Evolutionary conservation across 2,797 vertebrate species (phyloP).

Genomic region (Neostethus bicornis): DNA sequence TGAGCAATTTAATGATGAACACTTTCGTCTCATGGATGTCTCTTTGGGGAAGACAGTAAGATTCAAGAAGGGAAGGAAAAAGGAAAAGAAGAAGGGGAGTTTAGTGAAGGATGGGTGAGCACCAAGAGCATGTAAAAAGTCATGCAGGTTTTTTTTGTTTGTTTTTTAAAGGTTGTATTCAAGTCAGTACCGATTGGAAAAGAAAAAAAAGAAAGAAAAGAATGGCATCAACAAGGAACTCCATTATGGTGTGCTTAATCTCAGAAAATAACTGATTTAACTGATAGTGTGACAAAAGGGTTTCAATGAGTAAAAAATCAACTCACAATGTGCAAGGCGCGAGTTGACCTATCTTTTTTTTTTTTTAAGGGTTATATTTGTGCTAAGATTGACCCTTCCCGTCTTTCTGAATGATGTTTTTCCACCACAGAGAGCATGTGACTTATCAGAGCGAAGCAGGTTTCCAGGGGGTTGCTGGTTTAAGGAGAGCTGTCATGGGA

Average conservation of each 20-base stretch:
- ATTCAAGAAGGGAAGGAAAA: too few species aligned
- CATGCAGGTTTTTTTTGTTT: too few species aligned
- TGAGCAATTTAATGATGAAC: too few species aligned
- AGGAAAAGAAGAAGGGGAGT: too few species aligned
- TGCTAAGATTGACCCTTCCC: constrained; percentile 59
- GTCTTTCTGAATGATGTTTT: constrained; percentile 51
- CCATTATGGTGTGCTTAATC: not conserved
- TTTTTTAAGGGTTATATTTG: constrained; percentile 23
- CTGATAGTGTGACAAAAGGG: not conserved
- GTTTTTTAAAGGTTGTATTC: too few species aligned
- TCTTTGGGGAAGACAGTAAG: too few species aligned
- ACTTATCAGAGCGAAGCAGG: constrained; percentile 67
- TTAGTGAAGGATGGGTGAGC: too few species aligned
- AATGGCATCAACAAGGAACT: constrained; percentile 18
- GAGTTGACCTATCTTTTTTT: constrained; percentile 20
- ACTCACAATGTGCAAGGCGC: constrained; percentile 3
- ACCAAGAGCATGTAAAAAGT: too few species aligned
- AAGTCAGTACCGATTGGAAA: not conserved
- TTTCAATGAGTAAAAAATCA: constrained; percentile 15
- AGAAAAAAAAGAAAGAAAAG: constrained; percentile 27
- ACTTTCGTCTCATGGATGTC: too few species aligned
- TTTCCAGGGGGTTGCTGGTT: constrained; percentile 66
- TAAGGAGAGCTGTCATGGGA: constrained; percentile 52
- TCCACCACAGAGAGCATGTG: constrained; percentile 55
- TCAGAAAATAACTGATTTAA: not conserved